phyloP scores from a whole-genome alignment of 2,888 invertebrate species.

The Mimachlamys varia region DNA sequence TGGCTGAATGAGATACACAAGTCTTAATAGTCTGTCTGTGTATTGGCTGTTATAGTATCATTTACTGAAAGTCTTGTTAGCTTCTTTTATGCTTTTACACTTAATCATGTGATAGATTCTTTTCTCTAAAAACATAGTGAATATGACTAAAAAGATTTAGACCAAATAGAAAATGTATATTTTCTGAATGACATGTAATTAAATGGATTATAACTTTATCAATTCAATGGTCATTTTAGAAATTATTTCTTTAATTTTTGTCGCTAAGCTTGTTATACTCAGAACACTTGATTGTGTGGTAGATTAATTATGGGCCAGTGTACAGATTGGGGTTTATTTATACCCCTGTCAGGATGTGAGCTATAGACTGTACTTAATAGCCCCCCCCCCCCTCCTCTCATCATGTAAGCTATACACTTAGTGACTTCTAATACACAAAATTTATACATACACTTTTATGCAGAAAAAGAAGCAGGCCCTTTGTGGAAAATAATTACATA shows the following conservation, averaged over 20 bases:
- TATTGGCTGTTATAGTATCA: neutral
- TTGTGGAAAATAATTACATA: too few species aligned
- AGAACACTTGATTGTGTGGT: neutral
- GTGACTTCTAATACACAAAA: too few species aligned
- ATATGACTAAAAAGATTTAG: too few species aligned
- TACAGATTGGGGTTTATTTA: neutral
- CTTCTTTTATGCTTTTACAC: neutral
- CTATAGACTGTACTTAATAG: conserved; percentile 25
- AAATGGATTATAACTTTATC: too few species aligned
- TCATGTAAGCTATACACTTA: too few species aligned
- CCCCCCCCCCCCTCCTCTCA: neutral
- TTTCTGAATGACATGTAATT: too few species aligned
- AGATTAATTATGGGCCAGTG: neutral
- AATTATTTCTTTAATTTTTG: too few species aligned
- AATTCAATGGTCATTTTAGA: too few species aligned
- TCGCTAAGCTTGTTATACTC: neutral
- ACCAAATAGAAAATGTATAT: too few species aligned
- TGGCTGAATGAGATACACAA: neutral
- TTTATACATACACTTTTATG: too few species aligned
- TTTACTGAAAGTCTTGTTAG: neutral
- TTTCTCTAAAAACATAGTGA: too few species aligned
- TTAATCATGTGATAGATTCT: neutral
- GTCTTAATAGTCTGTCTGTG: neutral
- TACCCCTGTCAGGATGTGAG: neutral
- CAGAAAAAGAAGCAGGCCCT: too few species aligned